These are phyloP conservation scores for Caenorhabditis panamensis DNA, from an alignment of 2,888 invertebrate genomes.

Conservation along the genomic window DNA sequence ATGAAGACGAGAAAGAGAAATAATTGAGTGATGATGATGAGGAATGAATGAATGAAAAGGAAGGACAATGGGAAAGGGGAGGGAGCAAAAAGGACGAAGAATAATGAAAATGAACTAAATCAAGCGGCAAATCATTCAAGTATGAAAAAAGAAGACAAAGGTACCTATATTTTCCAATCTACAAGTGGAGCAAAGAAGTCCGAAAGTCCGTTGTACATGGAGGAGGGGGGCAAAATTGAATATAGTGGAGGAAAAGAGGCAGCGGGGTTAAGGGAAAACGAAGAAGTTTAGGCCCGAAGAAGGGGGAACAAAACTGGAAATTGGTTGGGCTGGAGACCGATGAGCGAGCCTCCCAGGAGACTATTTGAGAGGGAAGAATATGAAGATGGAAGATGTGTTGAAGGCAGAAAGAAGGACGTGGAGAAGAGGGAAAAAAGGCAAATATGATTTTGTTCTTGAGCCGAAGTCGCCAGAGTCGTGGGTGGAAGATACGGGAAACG, in stretches of 20 bases:
- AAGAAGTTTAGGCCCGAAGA: constrained; percentile 19
- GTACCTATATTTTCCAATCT: not conserved
- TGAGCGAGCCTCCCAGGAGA: constrained; percentile 51
- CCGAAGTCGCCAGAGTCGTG: not conserved
- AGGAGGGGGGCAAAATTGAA: constrained; percentile 36
- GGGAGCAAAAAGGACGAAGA: not conserved
- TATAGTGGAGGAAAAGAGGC: constrained; percentile 27
- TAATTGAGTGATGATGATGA: constrained; percentile 58
- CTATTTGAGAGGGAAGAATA: constrained; percentile 41
- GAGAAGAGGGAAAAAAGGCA: not conserved
- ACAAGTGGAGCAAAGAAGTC: constrained; percentile 11
- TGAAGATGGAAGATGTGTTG: constrained; percentile 59
- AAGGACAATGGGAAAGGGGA: constrained; percentile 13
- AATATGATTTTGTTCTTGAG: constrained; percentile 44
- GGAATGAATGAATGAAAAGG: constrained; percentile 24
- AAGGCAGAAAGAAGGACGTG: constrained; percentile 4
- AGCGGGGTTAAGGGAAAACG: constrained; percentile 26
- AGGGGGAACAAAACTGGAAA: constrained; percentile 46
- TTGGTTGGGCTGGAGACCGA: constrained; percentile 51
- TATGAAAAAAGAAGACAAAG: not conserved
- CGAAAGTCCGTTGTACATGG: constrained; percentile 20
- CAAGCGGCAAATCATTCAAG: constrained; percentile 30
- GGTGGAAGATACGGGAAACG: not conserved
- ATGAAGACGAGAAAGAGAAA: constrained; percentile 27
- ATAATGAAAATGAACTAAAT: constrained; percentile 28